A percentile compares a stretch with the other conserved stretches of the same genome.
Evolutionary conservation across 2,113 vertebrate genomes (phyloP).

Genomic region (human (Homo sapiens)): DNA sequence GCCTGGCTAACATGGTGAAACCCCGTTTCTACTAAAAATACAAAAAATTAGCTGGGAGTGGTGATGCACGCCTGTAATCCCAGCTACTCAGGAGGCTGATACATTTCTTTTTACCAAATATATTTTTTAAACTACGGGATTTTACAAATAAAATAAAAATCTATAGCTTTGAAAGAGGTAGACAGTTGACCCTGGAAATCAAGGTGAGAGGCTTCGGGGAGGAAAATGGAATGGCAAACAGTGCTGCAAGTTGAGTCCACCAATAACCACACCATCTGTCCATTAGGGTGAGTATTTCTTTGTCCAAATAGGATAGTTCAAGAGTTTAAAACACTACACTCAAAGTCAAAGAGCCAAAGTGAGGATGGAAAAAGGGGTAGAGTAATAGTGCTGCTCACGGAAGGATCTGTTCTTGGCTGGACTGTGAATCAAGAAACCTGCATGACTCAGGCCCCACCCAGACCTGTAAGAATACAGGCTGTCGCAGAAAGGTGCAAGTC

Average conservation of each 20-base stretch:
- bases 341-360: conserved; percentile 6
- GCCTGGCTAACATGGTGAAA: background rate
- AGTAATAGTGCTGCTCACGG: background rate
- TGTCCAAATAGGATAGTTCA: background rate
- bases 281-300: background rate
- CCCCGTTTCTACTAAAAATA: background rate
- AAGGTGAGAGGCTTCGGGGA: background rate
- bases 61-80: background rate
- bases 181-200: background rate
- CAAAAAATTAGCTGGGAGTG: background rate
- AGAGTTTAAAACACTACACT: conserved; percentile 2
- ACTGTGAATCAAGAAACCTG: conserved; percentile 57
- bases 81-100: background rate
- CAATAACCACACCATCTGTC: background rate
- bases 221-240: background rate
- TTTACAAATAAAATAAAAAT: conserved; percentile 1
- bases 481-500: conserved; percentile 36
- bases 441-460: conserved; percentile 54
- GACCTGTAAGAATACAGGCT: conserved; percentile 35
- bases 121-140: background rate
- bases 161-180: background rate
- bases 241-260: background rate
- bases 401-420: background rate
- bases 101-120: background rate
- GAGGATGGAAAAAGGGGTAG: background rate